Evolutionary conservation across 2,888 invertebrate species (phyloP).

Genomic region (Theretra japonica): DNA sequence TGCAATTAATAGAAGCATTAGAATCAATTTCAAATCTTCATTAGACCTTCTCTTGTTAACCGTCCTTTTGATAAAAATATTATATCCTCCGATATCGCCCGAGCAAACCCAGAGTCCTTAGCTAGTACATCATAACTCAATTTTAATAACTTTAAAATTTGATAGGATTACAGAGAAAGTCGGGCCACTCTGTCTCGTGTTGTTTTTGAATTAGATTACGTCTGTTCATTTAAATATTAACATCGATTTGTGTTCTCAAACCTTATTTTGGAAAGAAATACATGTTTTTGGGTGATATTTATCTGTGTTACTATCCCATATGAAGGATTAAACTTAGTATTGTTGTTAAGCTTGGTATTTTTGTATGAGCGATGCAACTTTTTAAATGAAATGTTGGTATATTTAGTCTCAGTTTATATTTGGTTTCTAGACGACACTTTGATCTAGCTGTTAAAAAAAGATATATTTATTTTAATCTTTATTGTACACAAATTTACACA

Average conservation of each 20-base stretch:
- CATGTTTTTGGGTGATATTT: neutral
- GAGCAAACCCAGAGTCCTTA: neutral
- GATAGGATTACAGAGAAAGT: constrained; percentile 22
- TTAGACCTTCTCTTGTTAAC: neutral
- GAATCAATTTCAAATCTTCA: neutral
- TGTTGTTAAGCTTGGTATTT: too few relatives aligned
- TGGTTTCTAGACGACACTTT: too few relatives aligned
- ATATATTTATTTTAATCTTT: too few relatives aligned
- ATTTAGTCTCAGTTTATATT: too few relatives aligned
- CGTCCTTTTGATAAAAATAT: neutral
- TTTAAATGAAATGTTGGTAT: too few relatives aligned
- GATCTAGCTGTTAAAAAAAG: too few relatives aligned
- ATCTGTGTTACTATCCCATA: neutral
- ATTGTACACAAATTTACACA: too few relatives aligned
- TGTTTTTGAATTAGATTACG: constrained; percentile 28
- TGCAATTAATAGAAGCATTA: too few relatives aligned
- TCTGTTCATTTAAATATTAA: constrained; percentile 7
- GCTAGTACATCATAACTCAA: constrained; percentile 12
- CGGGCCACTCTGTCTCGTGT: constrained; percentile 8
- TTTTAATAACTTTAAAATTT: constrained; percentile 22
- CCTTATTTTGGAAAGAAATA: neutral
- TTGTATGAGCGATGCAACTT: too few relatives aligned
- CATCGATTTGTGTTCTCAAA: neutral
- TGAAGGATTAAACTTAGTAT: too few relatives aligned
- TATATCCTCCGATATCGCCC: neutral